Conservation (phyloP, 2,797 vertebrate species). For the Pipistrellus kuhlii region DNA sequence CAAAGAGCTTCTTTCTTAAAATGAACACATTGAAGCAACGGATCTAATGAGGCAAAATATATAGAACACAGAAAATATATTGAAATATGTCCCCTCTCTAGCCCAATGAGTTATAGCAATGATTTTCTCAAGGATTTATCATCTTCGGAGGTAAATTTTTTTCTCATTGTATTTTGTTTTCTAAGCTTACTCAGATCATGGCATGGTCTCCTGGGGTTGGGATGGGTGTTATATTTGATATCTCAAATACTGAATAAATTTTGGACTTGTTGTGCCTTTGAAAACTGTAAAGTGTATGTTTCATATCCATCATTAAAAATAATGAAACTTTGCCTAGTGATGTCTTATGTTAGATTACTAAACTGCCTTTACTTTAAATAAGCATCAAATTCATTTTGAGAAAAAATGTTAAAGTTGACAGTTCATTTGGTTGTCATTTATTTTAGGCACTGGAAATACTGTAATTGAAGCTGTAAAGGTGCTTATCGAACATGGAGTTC, state of each 20-base stretch:
- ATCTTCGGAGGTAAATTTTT: conserved; percentile 36
- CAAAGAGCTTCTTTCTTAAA: conserved; percentile 52
- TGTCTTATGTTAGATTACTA: conserved; percentile 44
- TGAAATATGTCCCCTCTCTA: background rate
- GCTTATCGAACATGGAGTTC: conserved; percentile 95
- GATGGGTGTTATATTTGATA: conserved; percentile 14
- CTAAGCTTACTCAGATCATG: conserved; percentile 28
- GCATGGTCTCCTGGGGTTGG: background rate
- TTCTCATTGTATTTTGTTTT: conserved; percentile 49
- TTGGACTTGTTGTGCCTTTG: conserved; percentile 40
- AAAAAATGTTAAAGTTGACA: conserved; percentile 32
- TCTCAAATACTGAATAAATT: conserved; percentile 54
- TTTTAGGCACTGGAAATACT: conserved; percentile 96
- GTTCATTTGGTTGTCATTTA: conserved; percentile 57
- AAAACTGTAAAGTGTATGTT: conserved; percentile 6
- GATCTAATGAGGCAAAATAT: conserved; percentile 52
- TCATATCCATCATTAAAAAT: conserved; percentile 54
- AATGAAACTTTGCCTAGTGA: conserved; percentile 30
- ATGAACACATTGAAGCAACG: conserved; percentile 32
- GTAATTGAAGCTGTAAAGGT: conserved; percentile 97
- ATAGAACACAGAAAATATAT: conserved; percentile 1
- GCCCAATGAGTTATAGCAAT: background rate
- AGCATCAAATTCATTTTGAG: conserved; percentile 11
- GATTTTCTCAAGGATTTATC: conserved; percentile 63
- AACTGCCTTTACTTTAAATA: conserved; percentile 31